Evolutionary conservation across 2,888 invertebrate species (phyloP).

Genomic region (Dolomedes plantarius): DNA sequence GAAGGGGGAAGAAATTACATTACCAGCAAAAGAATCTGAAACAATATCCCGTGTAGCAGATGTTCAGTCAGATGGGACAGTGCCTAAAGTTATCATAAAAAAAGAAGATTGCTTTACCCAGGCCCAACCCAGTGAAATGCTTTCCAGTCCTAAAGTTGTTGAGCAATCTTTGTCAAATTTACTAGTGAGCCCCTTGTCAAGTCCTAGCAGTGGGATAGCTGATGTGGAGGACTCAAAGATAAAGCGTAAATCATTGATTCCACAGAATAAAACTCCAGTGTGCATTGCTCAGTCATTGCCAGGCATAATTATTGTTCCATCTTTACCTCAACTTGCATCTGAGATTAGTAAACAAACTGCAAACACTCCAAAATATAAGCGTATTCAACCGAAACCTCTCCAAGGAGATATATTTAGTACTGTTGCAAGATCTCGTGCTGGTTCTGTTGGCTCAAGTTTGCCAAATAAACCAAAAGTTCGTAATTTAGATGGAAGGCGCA

Average conservation of each 20-base stretch:
- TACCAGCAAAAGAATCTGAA: not conserved
- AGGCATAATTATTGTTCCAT: slow-evolving; percentile 70
- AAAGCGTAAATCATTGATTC: slow-evolving; percentile 71
- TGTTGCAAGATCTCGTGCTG: slow-evolving; percentile 41
- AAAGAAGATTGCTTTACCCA: not conserved
- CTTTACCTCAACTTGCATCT: slow-evolving; percentile 54
- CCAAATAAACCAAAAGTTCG: slow-evolving; percentile 29
- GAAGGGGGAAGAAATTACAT: not conserved
- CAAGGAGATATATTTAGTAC: slow-evolving; percentile 74
- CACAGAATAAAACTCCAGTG: slow-evolving; percentile 68
- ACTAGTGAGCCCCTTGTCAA: not conserved
- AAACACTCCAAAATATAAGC: slow-evolving; percentile 78
- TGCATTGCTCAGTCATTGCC: slow-evolving; percentile 67
- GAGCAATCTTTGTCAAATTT: not conserved
- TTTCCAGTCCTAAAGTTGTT: not conserved
- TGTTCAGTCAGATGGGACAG: too few species aligned
- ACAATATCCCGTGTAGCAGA: too few species aligned
- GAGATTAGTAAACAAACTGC: slow-evolving; percentile 73
- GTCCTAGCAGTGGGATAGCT: not conserved
- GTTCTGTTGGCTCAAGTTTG: slow-evolving; percentile 57
- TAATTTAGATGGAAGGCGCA: slow-evolving; percentile 45
- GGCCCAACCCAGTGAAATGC: not conserved
- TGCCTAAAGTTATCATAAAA: not conserved
- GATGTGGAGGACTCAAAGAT: not conserved
- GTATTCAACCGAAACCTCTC: slow-evolving; percentile 79